These are phyloP conservation scores for Pachypanchax playfairii DNA, from an alignment of 2,113 vertebrate species.

Conservation along the genomic window DNA sequence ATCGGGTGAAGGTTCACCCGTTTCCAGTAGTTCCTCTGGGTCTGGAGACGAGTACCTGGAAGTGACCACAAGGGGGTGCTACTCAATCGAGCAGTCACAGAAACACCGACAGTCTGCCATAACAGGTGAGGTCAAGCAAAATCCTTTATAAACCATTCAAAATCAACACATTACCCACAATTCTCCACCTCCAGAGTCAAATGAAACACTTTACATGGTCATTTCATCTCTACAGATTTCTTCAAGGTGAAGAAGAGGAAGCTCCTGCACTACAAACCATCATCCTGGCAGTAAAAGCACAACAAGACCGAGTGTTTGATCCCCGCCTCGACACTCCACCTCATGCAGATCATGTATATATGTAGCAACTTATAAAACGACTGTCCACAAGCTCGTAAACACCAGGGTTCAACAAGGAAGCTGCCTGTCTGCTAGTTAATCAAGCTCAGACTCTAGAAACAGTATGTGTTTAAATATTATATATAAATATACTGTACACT, in stretches of 20 bases:
- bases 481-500: conserved; percentile 34
- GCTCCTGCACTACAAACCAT: conserved; percentile 64
- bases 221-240: conserved; percentile 69
- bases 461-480: conserved; percentile 35
- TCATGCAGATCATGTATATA: conserved; percentile 54
- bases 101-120: conserved; percentile 76
- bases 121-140: conserved; percentile 75
- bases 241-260: conserved; percentile 77
- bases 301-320: conserved; percentile 14
- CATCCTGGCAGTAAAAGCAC: conserved; percentile 57
- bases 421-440: conserved; percentile 39
- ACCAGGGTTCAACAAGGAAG: conserved; percentile 57
- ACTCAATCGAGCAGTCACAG: conserved; percentile 27
- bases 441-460: conserved; percentile 30
- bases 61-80: conserved; percentile 56
- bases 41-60: conserved; percentile 70
- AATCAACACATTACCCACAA: fast-evolving
- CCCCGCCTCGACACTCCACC: conserved; percentile 22
- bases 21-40: conserved; percentile 42
- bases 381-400: conserved; percentile 46
- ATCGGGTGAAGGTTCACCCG: conserved; percentile 17
- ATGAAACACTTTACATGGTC: background rate
- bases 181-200: background rate
- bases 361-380: conserved; percentile 64
- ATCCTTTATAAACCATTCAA: too few species aligned